Conservation (phyloP, 2,797 vertebrate species). For the Prunella strophiata region DNA sequence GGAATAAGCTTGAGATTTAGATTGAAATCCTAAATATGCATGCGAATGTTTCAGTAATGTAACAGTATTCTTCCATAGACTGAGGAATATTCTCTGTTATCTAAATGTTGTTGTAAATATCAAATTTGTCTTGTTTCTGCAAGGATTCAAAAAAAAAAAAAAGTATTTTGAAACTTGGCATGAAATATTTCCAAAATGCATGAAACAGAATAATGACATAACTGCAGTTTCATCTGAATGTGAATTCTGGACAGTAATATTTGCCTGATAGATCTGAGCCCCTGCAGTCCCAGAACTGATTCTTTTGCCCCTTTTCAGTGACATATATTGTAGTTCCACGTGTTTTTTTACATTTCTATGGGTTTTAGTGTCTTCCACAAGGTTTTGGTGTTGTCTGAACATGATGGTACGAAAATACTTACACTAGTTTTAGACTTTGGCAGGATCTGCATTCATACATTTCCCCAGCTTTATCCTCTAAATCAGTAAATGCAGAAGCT, state of each 20-base stretch:
- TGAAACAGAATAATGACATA: conserved; percentile 56
- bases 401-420: not conserved
- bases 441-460: not conserved
- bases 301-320: conserved; percentile 34
- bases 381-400: not conserved
- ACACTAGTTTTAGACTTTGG: not conserved
- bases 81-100: conserved; percentile 38
- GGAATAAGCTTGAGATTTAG: conserved; percentile 10
- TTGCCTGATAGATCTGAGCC: conserved; percentile 62
- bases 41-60: not conserved
- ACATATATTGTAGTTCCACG: conserved; percentile 8
- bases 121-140: conserved; percentile 25
- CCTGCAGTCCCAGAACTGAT: conserved; percentile 53
- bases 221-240: conserved; percentile 68
- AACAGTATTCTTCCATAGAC: not conserved
- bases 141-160: not conserved
- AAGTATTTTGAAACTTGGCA: conserved; percentile 46
- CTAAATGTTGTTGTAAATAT: conserved; percentile 22
- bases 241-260: conserved; percentile 61
- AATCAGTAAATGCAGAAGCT: not conserved
- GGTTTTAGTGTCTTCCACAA: conserved; percentile 34
- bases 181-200: conserved; percentile 51
- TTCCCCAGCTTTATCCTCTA: not conserved
- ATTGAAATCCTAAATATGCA: conserved; percentile 5
- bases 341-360: conserved; percentile 13